These are phyloP conservation scores for Drosophila mettleri DNA, from an alignment of 2,888 invertebrate species.

Conservation along the genomic window DNA sequence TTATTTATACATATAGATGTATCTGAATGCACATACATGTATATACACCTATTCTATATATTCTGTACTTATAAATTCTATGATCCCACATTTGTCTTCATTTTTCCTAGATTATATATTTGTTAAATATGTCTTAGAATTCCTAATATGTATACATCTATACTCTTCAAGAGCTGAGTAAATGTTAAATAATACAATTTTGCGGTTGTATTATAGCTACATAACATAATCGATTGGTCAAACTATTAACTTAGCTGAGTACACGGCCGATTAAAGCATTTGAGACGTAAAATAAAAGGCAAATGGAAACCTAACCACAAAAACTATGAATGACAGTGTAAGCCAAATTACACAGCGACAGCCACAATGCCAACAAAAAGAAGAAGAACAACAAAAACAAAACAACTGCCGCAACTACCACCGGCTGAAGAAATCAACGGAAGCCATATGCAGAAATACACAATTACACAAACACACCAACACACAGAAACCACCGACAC, in stretches of 20 bases:
- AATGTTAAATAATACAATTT: no score
- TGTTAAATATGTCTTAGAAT: no score
- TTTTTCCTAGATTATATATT: no score
- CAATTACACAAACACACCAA: constrained; percentile 14
- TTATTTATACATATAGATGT: no score
- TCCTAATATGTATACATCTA: no score
- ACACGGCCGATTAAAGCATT: constrained; percentile 24
- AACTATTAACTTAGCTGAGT: constrained; percentile 11
- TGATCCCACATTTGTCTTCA: no score
- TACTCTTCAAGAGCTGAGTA: no score
- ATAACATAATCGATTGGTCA: not conserved
- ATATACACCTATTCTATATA: no score
- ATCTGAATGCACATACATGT: no score
- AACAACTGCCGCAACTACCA: constrained; percentile 19
- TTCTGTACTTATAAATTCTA: no score
- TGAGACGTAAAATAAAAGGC: constrained; percentile 46
- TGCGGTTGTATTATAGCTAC: no score
- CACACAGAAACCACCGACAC: constrained; percentile 16
- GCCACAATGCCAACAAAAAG: constrained; percentile 63
- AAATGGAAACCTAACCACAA: constrained; percentile 61
- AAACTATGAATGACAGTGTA: constrained; percentile 80
- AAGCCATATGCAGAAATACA: constrained; percentile 79
- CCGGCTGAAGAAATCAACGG: constrained; percentile 57
- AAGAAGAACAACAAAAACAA: constrained; percentile 22
- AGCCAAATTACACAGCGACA: constrained; percentile 78